Percentiles rank a stretch among this genome's conserved stretches.
Evolutionary conservation across 2,888 invertebrate species (phyloP).

Genomic region (Helobdella robusta): DNA sequence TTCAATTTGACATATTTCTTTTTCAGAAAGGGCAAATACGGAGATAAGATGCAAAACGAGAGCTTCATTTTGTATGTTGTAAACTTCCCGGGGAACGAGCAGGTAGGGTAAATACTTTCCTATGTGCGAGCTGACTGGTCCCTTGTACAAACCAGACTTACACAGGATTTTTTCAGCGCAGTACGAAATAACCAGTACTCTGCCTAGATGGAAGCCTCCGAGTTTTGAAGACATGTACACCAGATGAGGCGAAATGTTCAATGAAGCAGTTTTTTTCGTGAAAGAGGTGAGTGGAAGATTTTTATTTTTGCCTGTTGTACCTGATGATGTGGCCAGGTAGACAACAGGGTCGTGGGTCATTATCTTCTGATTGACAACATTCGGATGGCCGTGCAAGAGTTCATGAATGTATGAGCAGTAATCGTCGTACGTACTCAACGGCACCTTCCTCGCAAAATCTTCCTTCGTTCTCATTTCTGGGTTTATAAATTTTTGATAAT

Average conservation of each 20-base stretch:
- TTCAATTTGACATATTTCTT: constrained; percentile 32
- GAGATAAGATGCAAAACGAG: constrained; percentile 34
- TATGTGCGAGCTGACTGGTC: constrained; percentile 31
- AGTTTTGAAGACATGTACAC: constrained; percentile 10
- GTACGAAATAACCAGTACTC: constrained; percentile 30
- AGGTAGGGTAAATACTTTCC: constrained; percentile 26
- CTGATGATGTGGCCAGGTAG: constrained; percentile 34
- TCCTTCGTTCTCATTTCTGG: constrained; percentile 25
- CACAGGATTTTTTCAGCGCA: background rate
- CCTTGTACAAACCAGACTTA: constrained; percentile 26
- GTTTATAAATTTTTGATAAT: background rate
- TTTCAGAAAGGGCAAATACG: constrained; percentile 33
- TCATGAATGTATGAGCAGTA: constrained; percentile 25
- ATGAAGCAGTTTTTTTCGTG: constrained; percentile 19
- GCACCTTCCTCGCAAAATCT: constrained; percentile 29
- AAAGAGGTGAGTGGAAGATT: constrained; percentile 30
- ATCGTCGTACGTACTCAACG: constrained; percentile 31
- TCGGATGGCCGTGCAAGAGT: background rate
- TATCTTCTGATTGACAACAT: background rate
- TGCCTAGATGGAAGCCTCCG: constrained; percentile 20
- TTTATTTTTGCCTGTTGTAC: constrained; percentile 37
- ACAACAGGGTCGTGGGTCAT: constrained; percentile 31
- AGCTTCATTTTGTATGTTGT: constrained; percentile 31
- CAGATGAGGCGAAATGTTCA: constrained; percentile 28
- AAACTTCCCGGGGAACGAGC: constrained; percentile 28